Evolutionary conservation across 2,888 invertebrate genomes (phyloP).

Genomic region (Zygothrica quintamaculata): DNA sequence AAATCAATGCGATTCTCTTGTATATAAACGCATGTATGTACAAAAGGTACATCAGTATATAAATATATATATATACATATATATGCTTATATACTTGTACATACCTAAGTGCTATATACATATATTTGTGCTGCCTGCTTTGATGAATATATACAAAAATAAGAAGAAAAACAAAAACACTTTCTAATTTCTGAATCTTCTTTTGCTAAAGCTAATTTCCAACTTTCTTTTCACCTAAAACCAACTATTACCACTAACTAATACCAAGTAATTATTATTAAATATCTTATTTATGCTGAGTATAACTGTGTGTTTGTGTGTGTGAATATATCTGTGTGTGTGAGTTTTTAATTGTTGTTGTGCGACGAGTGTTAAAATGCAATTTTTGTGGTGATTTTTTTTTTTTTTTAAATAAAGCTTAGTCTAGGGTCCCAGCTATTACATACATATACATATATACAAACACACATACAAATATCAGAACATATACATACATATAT

Average conservation of each 20-base stretch:
- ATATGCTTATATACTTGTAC: conserved; percentile 18
- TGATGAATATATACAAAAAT: conserved; percentile 3
- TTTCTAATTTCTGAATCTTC: not conserved
- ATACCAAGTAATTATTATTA: not conserved
- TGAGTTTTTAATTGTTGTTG: conserved; percentile 11
- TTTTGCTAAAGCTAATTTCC: conserved; percentile 9
- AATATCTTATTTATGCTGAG: not conserved
- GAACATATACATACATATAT: not conserved
- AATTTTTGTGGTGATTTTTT: too few species aligned
- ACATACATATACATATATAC: not conserved
- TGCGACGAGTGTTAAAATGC: not conserved
- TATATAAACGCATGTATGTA: conserved; percentile 8
- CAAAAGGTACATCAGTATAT: not conserved
- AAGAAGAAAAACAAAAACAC: not conserved
- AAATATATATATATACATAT: conserved; percentile 19
- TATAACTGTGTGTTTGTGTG: not conserved
- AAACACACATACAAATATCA: not conserved
- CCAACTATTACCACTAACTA: not conserved
- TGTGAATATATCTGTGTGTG: conserved; percentile 11
- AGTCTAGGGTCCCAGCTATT: too few species aligned
- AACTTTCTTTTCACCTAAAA: too few species aligned
- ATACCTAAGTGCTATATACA: too few species aligned
- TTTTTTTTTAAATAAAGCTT: too few species aligned
- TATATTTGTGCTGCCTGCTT: conserved; percentile 8
- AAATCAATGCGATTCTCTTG: conserved; percentile 21